A percentile compares a stretch with the other conserved stretches of the same genome.
Evolutionary conservation across 2,797 vertebrate genomes (phyloP).

Genomic region (Sebastes oblongus): DNA sequence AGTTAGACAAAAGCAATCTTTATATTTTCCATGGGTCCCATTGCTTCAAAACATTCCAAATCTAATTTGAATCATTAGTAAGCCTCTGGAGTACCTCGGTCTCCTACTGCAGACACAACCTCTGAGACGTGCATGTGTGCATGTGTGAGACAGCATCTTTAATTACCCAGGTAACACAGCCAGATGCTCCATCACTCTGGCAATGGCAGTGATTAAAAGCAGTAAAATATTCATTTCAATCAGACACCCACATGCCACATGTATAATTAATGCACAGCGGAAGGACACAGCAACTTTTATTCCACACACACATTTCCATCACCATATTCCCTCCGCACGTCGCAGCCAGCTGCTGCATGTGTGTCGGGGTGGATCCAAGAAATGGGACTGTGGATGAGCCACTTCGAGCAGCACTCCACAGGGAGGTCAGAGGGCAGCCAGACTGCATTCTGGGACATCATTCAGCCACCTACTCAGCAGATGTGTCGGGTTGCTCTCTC

Average conservation of each 20-base stretch:
- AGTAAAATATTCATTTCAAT: slow-evolving; percentile 83
- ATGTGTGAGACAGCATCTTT: slow-evolving; percentile 71
- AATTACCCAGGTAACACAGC: slow-evolving; percentile 81
- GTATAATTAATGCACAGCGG: slow-evolving; percentile 78
- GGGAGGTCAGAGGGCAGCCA: slow-evolving; percentile 70
- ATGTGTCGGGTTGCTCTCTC: slow-evolving; percentile 60
- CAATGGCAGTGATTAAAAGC: slow-evolving; percentile 81
- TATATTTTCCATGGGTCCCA: slow-evolving; percentile 3
- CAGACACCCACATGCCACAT: slow-evolving; percentile 80
- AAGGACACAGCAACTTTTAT: slow-evolving; percentile 71
- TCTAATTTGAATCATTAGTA: slow-evolving; percentile 73
- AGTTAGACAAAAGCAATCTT: slow-evolving; percentile 22
- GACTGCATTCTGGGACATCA: slow-evolving; percentile 69
- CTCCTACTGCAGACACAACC: slow-evolving; percentile 64
- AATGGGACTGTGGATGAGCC: slow-evolving; percentile 55
- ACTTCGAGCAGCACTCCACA: slow-evolving; percentile 44
- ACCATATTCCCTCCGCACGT: slow-evolving; percentile 37
- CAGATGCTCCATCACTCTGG: slow-evolving; percentile 79
- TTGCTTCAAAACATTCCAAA: slow-evolving; percentile 62
- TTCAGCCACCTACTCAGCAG: slow-evolving; percentile 76
- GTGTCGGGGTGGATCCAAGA: slow-evolving; percentile 25
- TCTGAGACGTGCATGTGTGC: slow-evolving; percentile 42
- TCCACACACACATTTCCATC: slow-evolving; percentile 35
- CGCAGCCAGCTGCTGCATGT: slow-evolving; percentile 46
- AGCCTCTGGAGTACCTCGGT: slow-evolving; percentile 55